Evolutionary conservation across 2,113 vertebrate species (phyloP).

Genomic region (Dasypus novemcinctus): DNA sequence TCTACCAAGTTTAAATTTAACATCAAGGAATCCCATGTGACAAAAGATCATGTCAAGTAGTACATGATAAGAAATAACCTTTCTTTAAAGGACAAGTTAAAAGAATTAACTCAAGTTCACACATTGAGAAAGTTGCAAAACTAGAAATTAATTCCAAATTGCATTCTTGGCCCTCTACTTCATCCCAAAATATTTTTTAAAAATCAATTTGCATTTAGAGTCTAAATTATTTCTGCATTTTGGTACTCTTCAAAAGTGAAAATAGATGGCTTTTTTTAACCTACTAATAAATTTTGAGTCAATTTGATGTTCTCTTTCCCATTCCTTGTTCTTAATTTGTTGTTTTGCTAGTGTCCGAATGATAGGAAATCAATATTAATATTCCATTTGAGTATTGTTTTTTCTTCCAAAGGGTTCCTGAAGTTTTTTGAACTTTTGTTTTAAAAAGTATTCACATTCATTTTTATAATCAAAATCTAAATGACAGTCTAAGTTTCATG

Average conservation of each 20-base stretch:
- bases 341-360: background rate
- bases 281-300: background rate
- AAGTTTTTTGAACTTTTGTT: background rate
- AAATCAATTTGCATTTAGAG: background rate
- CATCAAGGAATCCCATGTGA: background rate
- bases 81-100: background rate
- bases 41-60: background rate
- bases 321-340: background rate
- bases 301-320: background rate
- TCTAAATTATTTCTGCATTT: background rate
- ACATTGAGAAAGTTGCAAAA: background rate
- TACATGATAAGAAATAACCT: background rate
- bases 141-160: background rate
- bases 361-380: constrained; percentile 20
- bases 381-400: background rate
- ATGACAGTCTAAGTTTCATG: background rate
- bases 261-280: background rate
- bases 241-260: background rate
- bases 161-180: background rate
- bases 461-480: constrained; percentile 17
- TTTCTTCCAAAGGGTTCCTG: background rate
- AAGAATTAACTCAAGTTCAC: background rate
- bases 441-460: background rate
- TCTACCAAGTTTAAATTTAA: background rate
- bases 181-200: background rate